Percentiles rank a stretch among this genome's conserved stretches.
Evolutionary conservation across 2,797 vertebrate genomes (phyloP).

Genomic region (Bryconaethiops microstoma): DNA sequence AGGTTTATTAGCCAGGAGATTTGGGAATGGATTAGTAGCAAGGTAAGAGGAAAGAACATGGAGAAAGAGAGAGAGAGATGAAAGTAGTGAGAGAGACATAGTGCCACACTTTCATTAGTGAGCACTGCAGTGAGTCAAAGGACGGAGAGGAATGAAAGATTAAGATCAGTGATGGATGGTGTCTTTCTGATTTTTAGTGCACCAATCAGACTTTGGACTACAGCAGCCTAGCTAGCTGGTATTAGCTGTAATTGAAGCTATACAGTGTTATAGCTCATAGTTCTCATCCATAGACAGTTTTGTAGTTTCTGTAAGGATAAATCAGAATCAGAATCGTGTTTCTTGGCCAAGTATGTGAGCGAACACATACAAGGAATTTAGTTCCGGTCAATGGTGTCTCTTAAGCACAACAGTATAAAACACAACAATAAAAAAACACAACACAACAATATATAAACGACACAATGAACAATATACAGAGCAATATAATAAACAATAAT

Average conservation of each 20-base stretch:
- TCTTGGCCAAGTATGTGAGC: no score
- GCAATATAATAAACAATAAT: no score
- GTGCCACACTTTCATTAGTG: constrained; percentile 43
- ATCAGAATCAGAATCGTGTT: no score
- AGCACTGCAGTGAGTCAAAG: constrained; percentile 24
- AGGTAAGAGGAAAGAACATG: not conserved
- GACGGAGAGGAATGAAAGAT: constrained; percentile 19
- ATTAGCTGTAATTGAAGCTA: not conserved
- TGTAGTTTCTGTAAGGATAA: no score
- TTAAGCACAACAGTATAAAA: no score
- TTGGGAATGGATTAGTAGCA: not conserved
- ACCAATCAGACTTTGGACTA: constrained; percentile 5
- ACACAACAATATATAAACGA: no score
- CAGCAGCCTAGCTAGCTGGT: not conserved
- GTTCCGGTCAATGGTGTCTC: no score
- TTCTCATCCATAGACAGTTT: no score
- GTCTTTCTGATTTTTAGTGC: constrained; percentile 21
- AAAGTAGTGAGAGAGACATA: constrained; percentile 32
- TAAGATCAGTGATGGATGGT: constrained; percentile 20
- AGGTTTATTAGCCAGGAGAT: not conserved
- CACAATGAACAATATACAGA: no score
- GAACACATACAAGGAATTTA: no score
- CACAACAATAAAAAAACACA: no score
- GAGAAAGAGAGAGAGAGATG: not conserved
- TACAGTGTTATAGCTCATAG: no score